Evolutionary conservation across 2,113 vertebrate genomes (phyloP), one percentile per base, ranked within the genome.

Genomic region (Lipotes vexillifer): DNA sequence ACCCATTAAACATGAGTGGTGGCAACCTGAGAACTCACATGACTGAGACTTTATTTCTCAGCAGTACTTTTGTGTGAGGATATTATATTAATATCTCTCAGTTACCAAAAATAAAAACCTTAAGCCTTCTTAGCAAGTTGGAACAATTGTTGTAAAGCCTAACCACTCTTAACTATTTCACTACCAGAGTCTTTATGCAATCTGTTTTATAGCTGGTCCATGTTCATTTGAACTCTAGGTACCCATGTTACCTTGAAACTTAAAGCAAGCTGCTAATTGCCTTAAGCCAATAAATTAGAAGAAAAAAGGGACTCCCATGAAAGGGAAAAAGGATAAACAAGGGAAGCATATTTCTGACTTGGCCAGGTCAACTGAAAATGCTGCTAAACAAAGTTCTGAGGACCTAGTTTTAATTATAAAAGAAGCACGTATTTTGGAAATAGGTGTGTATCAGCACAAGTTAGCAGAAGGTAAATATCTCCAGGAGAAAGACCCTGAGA

Each of bases 21-120:
- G 88, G 95, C 49, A 97, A 97, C 80, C 71, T 68, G 92, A 97
- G 96, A 95, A 93, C 69, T 92, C 96, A 96, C 74, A 66, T 97
- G 96, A 96, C 41, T 69, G 41, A 33, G 95, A 72, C 83, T 91
- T 97, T 90, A 84, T 93, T 94, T 91, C 93, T 81, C 88, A 92
- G 94, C 52, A 84, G 65, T 44, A 68, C 78, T 93, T 97, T 68
- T 97, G 59, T 93, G 63, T 81, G 31, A 89, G 88, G 89, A 88
- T 93, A 93, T 93, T 90, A 92, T 90, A 91, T 93, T 87, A 95
- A 89, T 96, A 90, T 93, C 83, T 63, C 23, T 77, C 59, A 0
- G 65, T 89, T 93, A 95, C 91, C 94, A 97, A 96, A 95, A 93
- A 96, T 75, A 96, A 97, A 96, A 94, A 2, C 38, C 11, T 68